These are phyloP conservation scores for Neolamprologus multifasciatus DNA, from an alignment of 2,797 vertebrate species.

Conservation along the genomic window DNA sequence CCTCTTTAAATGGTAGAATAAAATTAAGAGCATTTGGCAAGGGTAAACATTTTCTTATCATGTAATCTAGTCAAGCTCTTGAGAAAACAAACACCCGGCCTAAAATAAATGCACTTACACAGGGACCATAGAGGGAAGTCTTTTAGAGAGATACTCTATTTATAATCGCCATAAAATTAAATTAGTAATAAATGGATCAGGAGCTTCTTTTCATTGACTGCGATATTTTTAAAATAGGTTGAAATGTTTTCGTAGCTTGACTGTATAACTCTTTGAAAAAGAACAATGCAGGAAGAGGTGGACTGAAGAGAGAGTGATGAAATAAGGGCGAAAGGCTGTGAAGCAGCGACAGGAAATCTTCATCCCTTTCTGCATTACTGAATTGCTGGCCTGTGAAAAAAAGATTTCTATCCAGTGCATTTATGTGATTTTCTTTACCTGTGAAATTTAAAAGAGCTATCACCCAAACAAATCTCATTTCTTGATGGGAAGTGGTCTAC, in stretches of 20 bases:
- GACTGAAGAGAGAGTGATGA: neutral
- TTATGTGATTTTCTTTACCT: neutral
- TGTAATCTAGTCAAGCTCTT: constrained; percentile 7
- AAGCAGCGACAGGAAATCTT: neutral
- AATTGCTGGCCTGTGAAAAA: neutral
- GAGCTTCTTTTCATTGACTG: neutral
- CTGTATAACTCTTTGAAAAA: neutral
- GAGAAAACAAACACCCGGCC: constrained; percentile 36
- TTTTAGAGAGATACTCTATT: neutral
- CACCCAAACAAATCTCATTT: neutral
- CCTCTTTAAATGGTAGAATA: constrained; percentile 34
- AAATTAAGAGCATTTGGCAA: constrained; percentile 41
- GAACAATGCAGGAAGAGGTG: neutral
- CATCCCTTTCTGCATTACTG: neutral
- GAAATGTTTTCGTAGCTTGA: neutral
- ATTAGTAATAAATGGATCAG: neutral
- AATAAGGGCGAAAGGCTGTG: constrained; percentile 1
- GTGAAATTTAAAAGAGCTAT: neutral
- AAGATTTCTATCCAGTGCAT: neutral
- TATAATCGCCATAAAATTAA: neutral
- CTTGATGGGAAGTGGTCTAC: neutral
- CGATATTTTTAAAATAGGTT: neutral
- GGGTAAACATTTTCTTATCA: constrained; percentile 50
- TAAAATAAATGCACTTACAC: neutral
- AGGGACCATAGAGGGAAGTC: neutral